Conservation (phyloP, 1,140 invertebrate genomes). For the Euura saliciscinereae region DNA sequence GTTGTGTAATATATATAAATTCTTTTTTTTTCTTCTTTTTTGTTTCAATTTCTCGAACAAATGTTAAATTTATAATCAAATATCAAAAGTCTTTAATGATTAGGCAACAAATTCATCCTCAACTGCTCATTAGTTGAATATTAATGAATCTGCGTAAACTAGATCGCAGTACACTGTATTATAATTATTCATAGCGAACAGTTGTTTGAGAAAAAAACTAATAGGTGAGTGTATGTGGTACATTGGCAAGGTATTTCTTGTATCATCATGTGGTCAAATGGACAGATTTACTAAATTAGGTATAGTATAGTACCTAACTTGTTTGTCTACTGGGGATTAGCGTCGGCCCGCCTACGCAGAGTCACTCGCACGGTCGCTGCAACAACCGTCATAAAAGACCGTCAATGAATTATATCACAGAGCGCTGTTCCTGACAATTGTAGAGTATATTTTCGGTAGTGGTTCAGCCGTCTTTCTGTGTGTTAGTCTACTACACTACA, state of each 20-base stretch:
- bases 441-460: conserved; percentile 44
- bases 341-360: conserved; percentile 59
- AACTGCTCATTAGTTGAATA: too few relatives aligned
- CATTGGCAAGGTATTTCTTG: conserved; percentile 1
- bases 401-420: conserved; percentile 43
- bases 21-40: not conserved
- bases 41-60: not conserved
- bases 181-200: not conserved
- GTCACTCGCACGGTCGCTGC: conserved; percentile 61
- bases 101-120: too few relatives aligned
- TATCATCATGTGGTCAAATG: conserved; percentile 5
- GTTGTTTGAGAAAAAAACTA: conserved; percentile 11
- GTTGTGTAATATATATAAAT: not conserved
- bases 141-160: too few relatives aligned
- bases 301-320: conserved; percentile 52
- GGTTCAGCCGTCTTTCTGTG: not conserved
- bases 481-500: not conserved
- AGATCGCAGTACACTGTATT: too few relatives aligned
- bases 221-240: conserved; percentile 15
- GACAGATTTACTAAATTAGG: conserved; percentile 35
- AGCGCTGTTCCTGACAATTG: conserved; percentile 41
- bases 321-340: conserved; percentile 57
- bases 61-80: not conserved
- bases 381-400: conserved; percentile 59
- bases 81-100: too few relatives aligned